Base-by-base conservation (phyloP, 2,797 vertebrate genomes). In the Kryptopterus vitreolus region DNA sequence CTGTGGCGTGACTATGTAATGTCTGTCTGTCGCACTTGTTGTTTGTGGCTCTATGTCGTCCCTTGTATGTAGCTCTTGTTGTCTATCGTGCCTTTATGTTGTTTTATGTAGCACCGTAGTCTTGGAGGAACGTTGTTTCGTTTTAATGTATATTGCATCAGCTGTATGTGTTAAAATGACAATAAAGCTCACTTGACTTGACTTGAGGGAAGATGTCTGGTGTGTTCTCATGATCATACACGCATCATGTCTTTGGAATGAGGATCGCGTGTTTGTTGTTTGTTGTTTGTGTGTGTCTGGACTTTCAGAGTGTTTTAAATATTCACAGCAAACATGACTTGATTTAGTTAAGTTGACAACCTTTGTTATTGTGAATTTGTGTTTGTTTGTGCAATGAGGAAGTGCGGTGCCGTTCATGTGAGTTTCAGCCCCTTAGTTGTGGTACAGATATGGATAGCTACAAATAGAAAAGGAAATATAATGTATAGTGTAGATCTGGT, bases 321-420 rank as follows among this genome's bases (percentile, higher is more conserved):
- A 82, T 81, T 58, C 52, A 53, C 78, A 76, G 78, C 75, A 81
- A 53, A 70, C 59, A 62, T 62, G 59, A 12, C 55, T 29, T 73
- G 33, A 72, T 81, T 71, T 29, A 77, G 73, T 81, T 70, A 70
- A 48, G n/a, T 24, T 46, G 12, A 4, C 26, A 8, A 29, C 26
- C 57, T 59, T 59, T 13, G 57, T 26, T 6, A 43, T 43, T 43
- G 24, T 59, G 57, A 4, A 29, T 24, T 58, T 58, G 12, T 58
- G 12, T 12, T 69, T 29, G 9, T n/a, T 50, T 18, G 43, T 69
- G 18, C 46, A 29, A 2, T 70, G 8, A 11, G 24, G 9, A 70
- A 20, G 16, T 29, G 24, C 10, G n/a, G 65, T 4, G 24, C 29
- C 8, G 18, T 50, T 69, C 29, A 1, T 69, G 3, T 69, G 12